Evolutionary conservation across 2,797 vertebrate species (phyloP).

Genomic region (Lithobates pipiens): DNA sequence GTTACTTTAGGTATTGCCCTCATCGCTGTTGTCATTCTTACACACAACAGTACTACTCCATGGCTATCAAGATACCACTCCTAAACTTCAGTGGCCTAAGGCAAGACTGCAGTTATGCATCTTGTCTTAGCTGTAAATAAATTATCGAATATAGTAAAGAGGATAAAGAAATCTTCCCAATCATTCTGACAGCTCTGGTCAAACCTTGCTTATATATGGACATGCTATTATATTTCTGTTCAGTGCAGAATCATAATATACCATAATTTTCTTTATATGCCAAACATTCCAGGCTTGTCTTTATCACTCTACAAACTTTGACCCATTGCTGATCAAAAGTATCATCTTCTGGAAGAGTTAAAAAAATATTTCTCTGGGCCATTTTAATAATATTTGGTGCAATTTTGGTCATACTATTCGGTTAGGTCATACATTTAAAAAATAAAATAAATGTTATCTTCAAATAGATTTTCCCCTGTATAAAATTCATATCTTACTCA

Average conservation of each 20-base stretch:
- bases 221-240: neutral
- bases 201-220: neutral
- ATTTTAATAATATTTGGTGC: slow-evolving; percentile 50
- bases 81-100: too few relatives aligned
- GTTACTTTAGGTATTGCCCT: neutral
- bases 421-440: slow-evolving; percentile 55
- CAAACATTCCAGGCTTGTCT: neutral
- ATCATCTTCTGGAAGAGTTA: slow-evolving; percentile 3
- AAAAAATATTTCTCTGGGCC: neutral
- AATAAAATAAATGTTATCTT: slow-evolving; percentile 44
- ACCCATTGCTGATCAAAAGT: slow-evolving; percentile 8
- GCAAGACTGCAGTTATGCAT: too few relatives aligned
- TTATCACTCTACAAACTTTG: neutral
- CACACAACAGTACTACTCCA: too few relatives aligned
- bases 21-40: neutral
- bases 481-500: slow-evolving; percentile 55
- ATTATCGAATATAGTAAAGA: neutral
- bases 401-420: slow-evolving; percentile 45
- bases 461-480: slow-evolving; percentile 57
- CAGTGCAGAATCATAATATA: neutral
- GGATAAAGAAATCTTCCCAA: too few relatives aligned
- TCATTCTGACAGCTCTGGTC: too few relatives aligned
- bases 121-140: too few relatives aligned
- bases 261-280: neutral
- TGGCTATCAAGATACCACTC: too few relatives aligned